Evolutionary conservation across 2,797 vertebrate species (phyloP).

Genomic region (Neostethus bicornis): DNA sequence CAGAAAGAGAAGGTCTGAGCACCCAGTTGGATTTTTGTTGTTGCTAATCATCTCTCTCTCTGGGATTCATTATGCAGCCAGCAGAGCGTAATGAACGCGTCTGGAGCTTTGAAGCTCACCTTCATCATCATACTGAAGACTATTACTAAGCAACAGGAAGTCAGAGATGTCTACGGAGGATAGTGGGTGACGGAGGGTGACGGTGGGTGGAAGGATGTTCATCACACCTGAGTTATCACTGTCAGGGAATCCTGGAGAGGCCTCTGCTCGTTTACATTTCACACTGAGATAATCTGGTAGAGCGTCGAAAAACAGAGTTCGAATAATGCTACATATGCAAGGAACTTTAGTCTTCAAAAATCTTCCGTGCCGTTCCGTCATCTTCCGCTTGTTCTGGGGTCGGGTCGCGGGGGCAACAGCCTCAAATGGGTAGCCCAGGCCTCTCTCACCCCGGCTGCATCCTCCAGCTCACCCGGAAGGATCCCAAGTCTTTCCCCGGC

Average conservation of each 20-base stretch:
- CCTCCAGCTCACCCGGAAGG: too few relatives aligned
- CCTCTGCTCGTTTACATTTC: too few relatives aligned
- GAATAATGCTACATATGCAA: too few relatives aligned
- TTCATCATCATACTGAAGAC: constrained; percentile 78
- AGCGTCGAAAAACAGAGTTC: too few relatives aligned
- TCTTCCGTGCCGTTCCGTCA: too few relatives aligned
- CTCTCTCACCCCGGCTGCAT: too few relatives aligned
- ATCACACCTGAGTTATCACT: constrained; percentile 13
- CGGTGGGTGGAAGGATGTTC: constrained; percentile 25
- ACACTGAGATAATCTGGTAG: too few relatives aligned
- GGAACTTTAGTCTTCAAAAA: too few relatives aligned
- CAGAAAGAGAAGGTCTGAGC: constrained; percentile 21
- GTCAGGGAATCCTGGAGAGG: not conserved
- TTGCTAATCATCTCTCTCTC: constrained; percentile 77
- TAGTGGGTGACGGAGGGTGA: constrained; percentile 19
- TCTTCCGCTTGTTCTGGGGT: too few relatives aligned
- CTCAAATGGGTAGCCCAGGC: too few relatives aligned
- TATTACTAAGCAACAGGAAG: constrained; percentile 85
- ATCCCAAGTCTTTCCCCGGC: too few relatives aligned
- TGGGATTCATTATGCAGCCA: constrained; percentile 83
- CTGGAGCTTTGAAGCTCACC: constrained; percentile 84
- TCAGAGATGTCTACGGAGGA: constrained; percentile 72
- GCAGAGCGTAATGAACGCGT: constrained; percentile 77
- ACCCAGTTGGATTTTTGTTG: constrained; percentile 42
- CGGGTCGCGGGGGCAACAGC: too few relatives aligned